Base-by-base conservation (phyloP, 2,888 invertebrate genomes). In the Norana najaformis region DNA sequence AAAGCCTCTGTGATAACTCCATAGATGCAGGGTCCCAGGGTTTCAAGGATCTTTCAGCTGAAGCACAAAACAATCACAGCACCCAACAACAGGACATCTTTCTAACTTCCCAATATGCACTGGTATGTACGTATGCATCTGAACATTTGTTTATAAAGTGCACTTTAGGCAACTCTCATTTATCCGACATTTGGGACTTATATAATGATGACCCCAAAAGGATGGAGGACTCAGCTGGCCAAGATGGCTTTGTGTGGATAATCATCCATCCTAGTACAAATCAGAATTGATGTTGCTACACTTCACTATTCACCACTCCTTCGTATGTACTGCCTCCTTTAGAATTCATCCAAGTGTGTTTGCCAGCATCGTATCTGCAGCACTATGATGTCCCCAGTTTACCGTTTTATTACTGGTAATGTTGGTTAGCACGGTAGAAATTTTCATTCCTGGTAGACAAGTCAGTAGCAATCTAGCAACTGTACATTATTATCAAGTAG, bases 291-390 rank as follows among this genome's bases (percentile, higher is more conserved):
- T 47, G 23, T 23, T n/a, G 5, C 41, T 41, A 16, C 16, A 69
- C 69, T 69, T 69, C 30, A 69, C 16, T n/a, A 1, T n/a, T 1
- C 69, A 8, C 16, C 11, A 3, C 8, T 11, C 11, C n/a, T n/a
- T n/a, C n/a, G n/a, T n/a, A n/a, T n/a, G n/a, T n/a, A n/a, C n/a
- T n/a, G n/a, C n/a, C n/a, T n/a, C n/a, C n/a, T n/a, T n/a, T n/a
- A n/a, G n/a, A n/a, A n/a, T n/a, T n/a, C n/a, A n/a, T n/a, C n/a
- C n/a, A n/a, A n/a, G n/a, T n/a, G n/a, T n/a, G n/a, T n/a, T n/a
- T n/a, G n/a, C n/a, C n/a, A n/a, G n/a, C n/a, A n/a, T n/a, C 69
- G n/a, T 69, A 69, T 69, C 69, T 69, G 69, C 69, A 69, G 69
- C n/a, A n/a, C 11, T n/a, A 69, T n/a, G 69, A 1, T n/a, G n/a